Evolutionary conservation across 2,113 vertebrate species (phyloP).

Genomic region (Recurvirostra avosetta): DNA sequence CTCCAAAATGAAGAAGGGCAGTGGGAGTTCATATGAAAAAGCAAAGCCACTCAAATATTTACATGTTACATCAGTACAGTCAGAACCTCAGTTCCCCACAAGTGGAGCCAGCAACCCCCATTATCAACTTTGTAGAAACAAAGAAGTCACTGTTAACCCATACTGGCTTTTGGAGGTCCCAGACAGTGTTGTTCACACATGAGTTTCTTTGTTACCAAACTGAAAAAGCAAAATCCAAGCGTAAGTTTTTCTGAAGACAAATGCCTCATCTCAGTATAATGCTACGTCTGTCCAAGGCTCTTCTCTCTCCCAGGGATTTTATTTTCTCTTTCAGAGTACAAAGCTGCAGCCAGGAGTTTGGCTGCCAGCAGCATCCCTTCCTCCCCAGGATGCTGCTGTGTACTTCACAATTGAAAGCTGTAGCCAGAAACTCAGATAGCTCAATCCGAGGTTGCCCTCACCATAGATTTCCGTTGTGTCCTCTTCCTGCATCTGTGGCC

Average conservation of each 20-base stretch:
- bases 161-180: not conserved
- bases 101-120: not conserved
- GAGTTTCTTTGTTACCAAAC: constrained; percentile 9
- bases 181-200: not conserved
- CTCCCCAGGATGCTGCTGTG: not conserved
- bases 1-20: constrained; percentile 37
- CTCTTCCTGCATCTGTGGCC: not conserved
- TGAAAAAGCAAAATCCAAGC: constrained; percentile 29
- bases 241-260: constrained; percentile 26
- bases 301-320: not conserved
- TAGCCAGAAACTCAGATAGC: not conserved
- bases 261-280: constrained; percentile 5
- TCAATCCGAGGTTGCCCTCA: not conserved
- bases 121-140: not conserved
- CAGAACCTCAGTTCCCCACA: constrained; percentile 48
- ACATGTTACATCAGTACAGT: constrained; percentile 44
- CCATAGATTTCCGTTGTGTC: not conserved
- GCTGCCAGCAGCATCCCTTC: not conserved
- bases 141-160: not conserved
- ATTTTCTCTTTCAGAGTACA: not conserved
- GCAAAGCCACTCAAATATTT: constrained; percentile 69
- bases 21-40: constrained; percentile 49
- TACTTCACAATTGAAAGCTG: not conserved
- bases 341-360: not conserved
- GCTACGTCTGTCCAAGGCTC: constrained; percentile 13